Evolutionary conservation across 1,140 invertebrate species (phyloP).

Genomic region (Geopemphigus sp.): DNA sequence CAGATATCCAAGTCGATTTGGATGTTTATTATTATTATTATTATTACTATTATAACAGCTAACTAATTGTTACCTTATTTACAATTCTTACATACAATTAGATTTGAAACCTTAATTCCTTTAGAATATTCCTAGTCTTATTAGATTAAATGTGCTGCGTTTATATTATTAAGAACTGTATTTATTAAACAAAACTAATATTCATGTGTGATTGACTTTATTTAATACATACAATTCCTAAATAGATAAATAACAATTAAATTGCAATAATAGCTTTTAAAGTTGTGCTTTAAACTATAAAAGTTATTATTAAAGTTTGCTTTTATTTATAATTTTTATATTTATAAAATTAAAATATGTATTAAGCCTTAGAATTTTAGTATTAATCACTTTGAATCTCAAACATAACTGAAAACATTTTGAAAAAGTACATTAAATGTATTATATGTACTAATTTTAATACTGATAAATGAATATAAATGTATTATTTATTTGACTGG

Average conservation of each 20-base stretch:
- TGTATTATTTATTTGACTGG: slow-evolving; percentile 30
- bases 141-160: slow-evolving; percentile 12
- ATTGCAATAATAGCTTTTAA: not conserved
- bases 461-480: slow-evolving; percentile 10
- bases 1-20: slow-evolving; percentile 24
- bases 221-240: not conserved
- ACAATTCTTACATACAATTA: slow-evolving; percentile 10
- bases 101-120: not conserved
- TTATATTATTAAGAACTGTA: slow-evolving; percentile 39
- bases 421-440: slow-evolving; percentile 10
- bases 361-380: not conserved
- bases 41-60: not conserved
- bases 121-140: slow-evolving; percentile 7
- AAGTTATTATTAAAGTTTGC: not conserved
- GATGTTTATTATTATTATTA: slow-evolving; percentile 26
- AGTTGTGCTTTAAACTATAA: not conserved
- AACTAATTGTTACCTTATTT: slow-evolving; percentile 8
- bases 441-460: not conserved
- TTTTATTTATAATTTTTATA: not conserved
- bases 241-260: not conserved
- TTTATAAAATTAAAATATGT: not conserved
- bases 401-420: slow-evolving; percentile 14
- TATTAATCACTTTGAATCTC: slow-evolving; percentile 20
- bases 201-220: slow-evolving; percentile 12
- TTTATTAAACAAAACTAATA: slow-evolving; percentile 3